Evolutionary conservation across 2,888 invertebrate genomes (phyloP), one percentile per base, ranked within the genome.

Genomic region (Catocala nupta): DNA sequence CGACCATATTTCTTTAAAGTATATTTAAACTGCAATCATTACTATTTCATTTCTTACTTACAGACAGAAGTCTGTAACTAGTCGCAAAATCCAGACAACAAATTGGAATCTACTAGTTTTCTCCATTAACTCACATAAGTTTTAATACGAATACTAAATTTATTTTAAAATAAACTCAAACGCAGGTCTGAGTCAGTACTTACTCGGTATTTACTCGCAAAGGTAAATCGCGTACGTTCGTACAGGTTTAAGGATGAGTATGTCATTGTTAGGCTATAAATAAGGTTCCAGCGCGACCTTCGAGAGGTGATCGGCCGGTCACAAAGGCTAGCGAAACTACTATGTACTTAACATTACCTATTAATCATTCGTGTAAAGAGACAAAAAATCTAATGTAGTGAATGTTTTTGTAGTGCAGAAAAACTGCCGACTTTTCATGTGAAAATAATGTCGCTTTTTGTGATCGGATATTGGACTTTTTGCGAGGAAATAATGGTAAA

Each of bases 291-390:
- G 73, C 60, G 63, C 80, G 81, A 81, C 84, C 84, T 84, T 87
- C 86, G 71, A 63, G 78, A 85, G 87, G 84, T 87, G 83, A 88
- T 83, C 81, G 88, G 73, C 85, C 88, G 77, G 73, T 73, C 73
- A 86, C 67, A 66, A 53, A 25, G 34, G 25, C 13, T 39, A 53
- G 50, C 7, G 50, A 9, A 44, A 55, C 49, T 54, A 64, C 59
- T 61, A n/a, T n/a, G n/a, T n/a, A 39, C 48, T 34, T 12, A 33
- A 39, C n/a, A 34, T 12, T 6, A 9, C n/a, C 67, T 72, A 72
- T 63, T 75, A 73, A 75, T 66, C 65, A 73, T 70, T 68, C 43
- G 39, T 36, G 48, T 47, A 58, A 61, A 63, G 52, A 49, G 45
- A 25, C 44, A 55, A 55, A 62, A 47, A 69, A 58, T n/a, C 55